Conservation (phyloP, 2,797 vertebrate genomes). For the Chaetophractus vellerosus region DNA sequence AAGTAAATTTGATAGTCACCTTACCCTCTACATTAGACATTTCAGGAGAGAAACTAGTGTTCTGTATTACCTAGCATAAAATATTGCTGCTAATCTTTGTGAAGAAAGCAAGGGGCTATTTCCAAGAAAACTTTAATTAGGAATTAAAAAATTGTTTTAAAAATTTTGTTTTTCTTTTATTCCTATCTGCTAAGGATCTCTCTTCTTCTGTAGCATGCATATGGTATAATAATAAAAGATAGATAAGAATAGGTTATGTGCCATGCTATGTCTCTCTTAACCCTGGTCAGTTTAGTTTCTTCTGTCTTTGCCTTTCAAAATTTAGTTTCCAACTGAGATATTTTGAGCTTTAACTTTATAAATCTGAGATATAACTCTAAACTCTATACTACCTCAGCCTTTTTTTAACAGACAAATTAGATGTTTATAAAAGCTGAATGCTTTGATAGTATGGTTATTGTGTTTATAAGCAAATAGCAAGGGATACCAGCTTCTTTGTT, state of each 20-base stretch:
- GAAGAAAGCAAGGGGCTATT: constrained; percentile 35
- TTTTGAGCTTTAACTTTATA: constrained; percentile 65
- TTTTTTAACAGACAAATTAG: constrained; percentile 64
- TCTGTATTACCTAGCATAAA: constrained; percentile 50
- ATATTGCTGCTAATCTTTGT: constrained; percentile 60
- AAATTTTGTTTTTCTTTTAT: constrained; percentile 52
- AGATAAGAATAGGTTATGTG: background rate
- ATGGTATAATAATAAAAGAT: constrained; percentile 27
- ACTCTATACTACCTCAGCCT: background rate
- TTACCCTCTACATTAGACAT: constrained; percentile 26
- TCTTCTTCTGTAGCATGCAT: constrained; percentile 49
- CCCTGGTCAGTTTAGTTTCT: background rate
- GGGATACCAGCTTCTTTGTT: constrained; percentile 83
- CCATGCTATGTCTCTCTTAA: background rate
- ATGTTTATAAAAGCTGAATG: constrained; percentile 66
- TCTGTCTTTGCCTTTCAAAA: constrained; percentile 70
- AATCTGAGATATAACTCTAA: constrained; percentile 37
- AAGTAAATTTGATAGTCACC: constrained; percentile 41
- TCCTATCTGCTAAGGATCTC: background rate
- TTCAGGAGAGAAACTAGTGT: constrained; percentile 39
- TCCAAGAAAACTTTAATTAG: constrained; percentile 66
- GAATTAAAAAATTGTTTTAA: background rate
- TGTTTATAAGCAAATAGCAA: constrained; percentile 78
- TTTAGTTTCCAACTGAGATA: constrained; percentile 32
- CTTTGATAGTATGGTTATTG: constrained; percentile 58